Base-by-base conservation (phyloP, 92 coral and sea anemone species). In the Epizoanthus ramosus region DNA sequence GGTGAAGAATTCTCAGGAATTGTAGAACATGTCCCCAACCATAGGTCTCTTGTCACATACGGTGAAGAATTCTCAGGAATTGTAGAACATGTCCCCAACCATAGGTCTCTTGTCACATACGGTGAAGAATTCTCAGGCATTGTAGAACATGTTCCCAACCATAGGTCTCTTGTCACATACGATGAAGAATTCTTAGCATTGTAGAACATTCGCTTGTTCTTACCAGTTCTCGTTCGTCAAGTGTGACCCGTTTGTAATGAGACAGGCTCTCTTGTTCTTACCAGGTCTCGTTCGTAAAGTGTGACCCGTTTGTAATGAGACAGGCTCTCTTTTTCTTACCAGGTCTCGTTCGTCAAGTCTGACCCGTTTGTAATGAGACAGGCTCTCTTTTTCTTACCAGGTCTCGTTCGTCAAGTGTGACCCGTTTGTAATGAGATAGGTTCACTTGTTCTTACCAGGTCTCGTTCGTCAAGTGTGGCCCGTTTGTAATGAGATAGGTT, bases 341-440 rank as follows among this genome's bases (percentile, higher is more conserved):
- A 63, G 63, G 87, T 85, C n/a, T 89, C 91, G 13, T 91, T 85
- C 63, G 80, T 76, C 67, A 81, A 77, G 77, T 37, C 79, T 5
- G 82, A 81, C 39, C 81, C 91, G 28, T 79, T 90, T 66, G 79
- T 85, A 8, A 86, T 88, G 4, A 90, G 80, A 2, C 86, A 85
- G 28, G 73, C 31, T 28, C 31, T 28, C 31, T 28, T 28, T 0
- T 28, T 28, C 31, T 10, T 8, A 61, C 24, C 72, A 63, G 63
- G 82, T 80, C 24, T 86, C 90, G 2, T 91, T 80, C 74, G 63
- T 64, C 47, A 71, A 73, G 81, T 14, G 58, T 1, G 71, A 72
- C 14, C 68, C 87, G 39, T 65, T 88, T 63, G 63, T 84, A 9
- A 85, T 87, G 3, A 87, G 76, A 4, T 2, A 28, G 31, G 31